Conservation (phyloP, 2,888 invertebrate species). For the Dorcus hopei region DNA sequence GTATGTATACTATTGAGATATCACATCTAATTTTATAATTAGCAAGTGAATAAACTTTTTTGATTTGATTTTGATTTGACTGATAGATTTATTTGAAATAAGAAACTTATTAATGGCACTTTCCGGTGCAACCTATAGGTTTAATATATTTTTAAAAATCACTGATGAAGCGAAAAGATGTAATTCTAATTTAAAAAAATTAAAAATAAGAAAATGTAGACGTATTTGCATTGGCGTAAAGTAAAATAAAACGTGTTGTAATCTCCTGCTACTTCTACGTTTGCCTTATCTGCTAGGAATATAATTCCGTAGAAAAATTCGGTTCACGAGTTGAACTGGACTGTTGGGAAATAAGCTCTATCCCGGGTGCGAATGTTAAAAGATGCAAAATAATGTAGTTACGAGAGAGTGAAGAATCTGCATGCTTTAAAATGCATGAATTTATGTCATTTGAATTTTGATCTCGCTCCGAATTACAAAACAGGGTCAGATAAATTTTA, state of each 20-base stretch:
- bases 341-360: constrained; percentile 47
- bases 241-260: constrained; percentile 11
- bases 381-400: constrained; percentile 47
- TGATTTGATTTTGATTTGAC: no score
- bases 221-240: background rate
- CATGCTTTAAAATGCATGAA: constrained; percentile 49
- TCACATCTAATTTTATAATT: no score
- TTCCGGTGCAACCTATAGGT: no score
- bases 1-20: no score
- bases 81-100: no score
- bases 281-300: constrained; percentile 42
- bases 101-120: no score
- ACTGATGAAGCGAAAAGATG: no score
- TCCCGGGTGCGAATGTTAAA: constrained; percentile 43
- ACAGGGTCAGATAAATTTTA: constrained; percentile 14
- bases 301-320: constrained; percentile 40
- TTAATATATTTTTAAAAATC: no score
- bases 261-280: constrained; percentile 24
- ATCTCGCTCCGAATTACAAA: constrained; percentile 13
- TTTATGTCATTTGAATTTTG: constrained; percentile 37
- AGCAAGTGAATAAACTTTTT: no score
- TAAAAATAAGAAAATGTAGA: no score
- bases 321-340: constrained; percentile 42
- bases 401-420: constrained; percentile 42
- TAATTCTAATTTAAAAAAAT: no score